These are phyloP conservation scores for Xylophagus ater DNA, from an alignment of 2,888 invertebrate genomes.

Conservation along the genomic window DNA sequence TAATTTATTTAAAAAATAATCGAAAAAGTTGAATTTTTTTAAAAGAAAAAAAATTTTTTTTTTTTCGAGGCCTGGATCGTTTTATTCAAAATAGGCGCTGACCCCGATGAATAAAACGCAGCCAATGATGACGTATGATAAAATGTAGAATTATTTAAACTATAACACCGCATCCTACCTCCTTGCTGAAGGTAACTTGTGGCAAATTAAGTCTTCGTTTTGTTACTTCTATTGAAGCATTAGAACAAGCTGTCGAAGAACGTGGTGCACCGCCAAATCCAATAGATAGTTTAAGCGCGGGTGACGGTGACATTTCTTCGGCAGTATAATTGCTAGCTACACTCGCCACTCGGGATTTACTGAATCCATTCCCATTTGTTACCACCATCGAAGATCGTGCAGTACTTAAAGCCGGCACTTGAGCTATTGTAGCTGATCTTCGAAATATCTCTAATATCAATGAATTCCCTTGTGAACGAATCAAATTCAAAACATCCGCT, in stretches of 20 bases:
- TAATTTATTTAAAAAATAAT: too few relatives aligned
- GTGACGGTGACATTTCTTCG: constrained; percentile 22
- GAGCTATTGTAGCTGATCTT: constrained; percentile 28
- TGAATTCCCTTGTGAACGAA: constrained; percentile 58
- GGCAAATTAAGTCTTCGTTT: constrained; percentile 59
- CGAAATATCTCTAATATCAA: constrained; percentile 63
- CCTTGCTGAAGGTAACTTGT: constrained; percentile 77
- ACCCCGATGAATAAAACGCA: too few relatives aligned
- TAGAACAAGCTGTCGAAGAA: constrained; percentile 61
- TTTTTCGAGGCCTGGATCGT: too few relatives aligned
- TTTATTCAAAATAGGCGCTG: too few relatives aligned
- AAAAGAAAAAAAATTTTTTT: too few relatives aligned
- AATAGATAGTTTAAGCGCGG: constrained; percentile 26
- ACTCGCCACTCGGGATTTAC: constrained; percentile 18
- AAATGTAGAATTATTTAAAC: constrained; percentile 47
- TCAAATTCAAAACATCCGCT: constrained; percentile 53
- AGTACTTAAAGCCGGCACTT: constrained; percentile 3
- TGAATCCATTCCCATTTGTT: constrained; percentile 26
- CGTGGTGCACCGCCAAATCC: constrained; percentile 37
- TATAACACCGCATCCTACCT: constrained; percentile 83
- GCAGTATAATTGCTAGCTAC: constrained; percentile 23
- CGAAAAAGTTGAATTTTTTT: too few relatives aligned
- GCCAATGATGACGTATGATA: too few relatives aligned
- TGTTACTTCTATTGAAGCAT: constrained; percentile 49
- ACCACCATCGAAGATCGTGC: constrained; percentile 9